Percentiles rank a stretch among this genome's conserved stretches.
Conservation (phyloP, 2,888 invertebrate species). For the Proisotoma minuta region DNA sequence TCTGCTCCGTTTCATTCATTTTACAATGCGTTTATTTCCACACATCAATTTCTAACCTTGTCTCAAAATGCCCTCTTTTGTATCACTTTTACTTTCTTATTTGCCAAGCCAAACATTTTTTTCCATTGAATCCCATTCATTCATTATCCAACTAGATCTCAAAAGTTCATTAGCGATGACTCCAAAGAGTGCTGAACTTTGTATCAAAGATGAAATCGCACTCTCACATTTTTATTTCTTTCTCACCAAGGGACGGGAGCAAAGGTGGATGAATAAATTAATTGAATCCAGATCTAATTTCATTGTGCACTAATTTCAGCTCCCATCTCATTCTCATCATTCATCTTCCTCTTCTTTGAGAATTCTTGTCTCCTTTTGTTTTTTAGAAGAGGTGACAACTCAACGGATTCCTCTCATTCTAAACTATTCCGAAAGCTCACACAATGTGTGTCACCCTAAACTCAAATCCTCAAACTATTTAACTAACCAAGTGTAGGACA, state of each 20-base stretch:
- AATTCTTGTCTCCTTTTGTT: slow-evolving; percentile 6
- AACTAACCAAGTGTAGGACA: background rate
- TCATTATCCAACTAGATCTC: too few species aligned
- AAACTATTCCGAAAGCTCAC: background rate
- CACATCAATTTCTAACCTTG: too few species aligned
- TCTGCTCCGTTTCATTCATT: too few species aligned
- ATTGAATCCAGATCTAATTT: slow-evolving; percentile 15
- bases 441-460: background rate
- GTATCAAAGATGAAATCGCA: too few species aligned
- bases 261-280: slow-evolving; percentile 9
- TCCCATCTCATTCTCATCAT: background rate
- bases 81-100: too few species aligned
- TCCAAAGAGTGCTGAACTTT: too few species aligned
- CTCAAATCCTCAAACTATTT: background rate
- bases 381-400: slow-evolving; percentile 1
- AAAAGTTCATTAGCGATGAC: too few species aligned
- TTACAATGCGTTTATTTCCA: too few species aligned
- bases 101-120: too few species aligned
- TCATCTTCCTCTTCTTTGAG: background rate
- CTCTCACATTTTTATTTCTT: too few species aligned
- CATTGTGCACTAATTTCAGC: slow-evolving; percentile 9
- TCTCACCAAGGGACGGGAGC: background rate
- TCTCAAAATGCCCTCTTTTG: too few species aligned
- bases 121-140: too few species aligned
- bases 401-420: background rate